Evolutionary conservation across 2,797 vertebrate genomes (phyloP).

Genomic region (Taenioides sp.): DNA sequence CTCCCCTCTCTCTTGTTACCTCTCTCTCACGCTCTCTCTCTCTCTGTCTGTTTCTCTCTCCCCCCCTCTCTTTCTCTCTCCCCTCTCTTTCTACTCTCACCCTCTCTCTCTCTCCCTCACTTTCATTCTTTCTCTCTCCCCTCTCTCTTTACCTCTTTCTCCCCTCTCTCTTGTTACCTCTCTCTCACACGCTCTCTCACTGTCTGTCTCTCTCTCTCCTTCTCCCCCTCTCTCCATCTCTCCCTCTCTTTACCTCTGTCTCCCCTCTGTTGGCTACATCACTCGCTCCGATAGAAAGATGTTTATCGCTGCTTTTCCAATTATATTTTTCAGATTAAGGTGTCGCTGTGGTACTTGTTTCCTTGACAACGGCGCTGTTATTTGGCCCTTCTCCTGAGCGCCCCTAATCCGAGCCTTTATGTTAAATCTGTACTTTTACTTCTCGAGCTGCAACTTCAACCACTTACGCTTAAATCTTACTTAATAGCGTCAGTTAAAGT

Average conservation of each 20-base stretch:
- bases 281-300: constrained; percentile 68
- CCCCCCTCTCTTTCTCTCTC: background rate
- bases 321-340: constrained; percentile 78
- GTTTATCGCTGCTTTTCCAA: constrained; percentile 75
- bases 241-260: background rate
- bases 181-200: no score
- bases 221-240: no score
- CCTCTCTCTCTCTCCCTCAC: background rate
- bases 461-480: constrained; percentile 45
- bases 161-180: no score
- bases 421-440: constrained; percentile 62
- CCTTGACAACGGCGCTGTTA: constrained; percentile 76
- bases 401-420: constrained; percentile 69
- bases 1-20: no score
- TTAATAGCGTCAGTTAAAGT: background rate
- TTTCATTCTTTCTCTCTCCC: no score
- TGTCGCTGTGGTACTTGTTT: constrained; percentile 74
- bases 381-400: constrained; percentile 63
- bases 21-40: no score
- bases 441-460: constrained; percentile 41
- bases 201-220: no score
- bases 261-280: constrained; percentile 48
- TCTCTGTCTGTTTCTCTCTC: no score
- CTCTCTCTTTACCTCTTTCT: no score
- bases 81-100: background rate